Base-by-base conservation (phyloP, 2,888 invertebrate genomes). In the Oscheius sp. region DNA sequence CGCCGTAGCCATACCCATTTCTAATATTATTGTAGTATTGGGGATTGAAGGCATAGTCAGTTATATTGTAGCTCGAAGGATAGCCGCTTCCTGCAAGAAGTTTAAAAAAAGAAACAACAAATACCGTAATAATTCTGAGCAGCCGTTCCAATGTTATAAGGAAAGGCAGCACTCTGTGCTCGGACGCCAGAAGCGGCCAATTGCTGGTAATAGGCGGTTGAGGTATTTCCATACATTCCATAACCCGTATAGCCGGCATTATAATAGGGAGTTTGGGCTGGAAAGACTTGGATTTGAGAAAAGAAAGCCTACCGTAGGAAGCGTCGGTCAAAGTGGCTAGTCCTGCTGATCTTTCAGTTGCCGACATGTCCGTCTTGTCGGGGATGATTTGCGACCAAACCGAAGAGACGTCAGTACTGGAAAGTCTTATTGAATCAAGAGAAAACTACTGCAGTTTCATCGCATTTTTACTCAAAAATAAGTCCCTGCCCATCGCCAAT, bases 31-130 rank as follows among this genome's bases (percentile, higher is more conserved):
- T 52, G 67, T 76, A 78, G 64, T 74, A 75, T 20, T 69, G 74
- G 0, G 39, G n/a, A 57, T 71, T 74, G 31, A 74, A 78, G 29
- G 77, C 75, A 20, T 78, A 78, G 42, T 76, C 75, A 6, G 67
- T 57, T 5, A 72, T 55, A 25, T 73, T 74, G 57, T 72, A 75
- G 46, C 71, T 69, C 17, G 74, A 58, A 2, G 73, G 73, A 42
- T 77, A 77, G 17, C 55, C 29, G 48, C 70, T 70, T 29, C 65
- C 70, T 73, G 65, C 5, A 53, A 45, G 5, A 48, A 20, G 42
- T 3, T 12, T 12, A 42, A 48, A 48, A 37, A 37, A 37, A 37
- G 6, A n/a, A n/a, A 48, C 12, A 25, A 15, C 20, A 33, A 8
- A 6, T 48, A 68, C 68, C 68, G 39, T 68, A 68, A 23, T 58